Evolutionary conservation across 2,888 invertebrate species (phyloP), one percentile per base, ranked within the genome.

Genomic region (Ephialtes manifestator): DNA sequence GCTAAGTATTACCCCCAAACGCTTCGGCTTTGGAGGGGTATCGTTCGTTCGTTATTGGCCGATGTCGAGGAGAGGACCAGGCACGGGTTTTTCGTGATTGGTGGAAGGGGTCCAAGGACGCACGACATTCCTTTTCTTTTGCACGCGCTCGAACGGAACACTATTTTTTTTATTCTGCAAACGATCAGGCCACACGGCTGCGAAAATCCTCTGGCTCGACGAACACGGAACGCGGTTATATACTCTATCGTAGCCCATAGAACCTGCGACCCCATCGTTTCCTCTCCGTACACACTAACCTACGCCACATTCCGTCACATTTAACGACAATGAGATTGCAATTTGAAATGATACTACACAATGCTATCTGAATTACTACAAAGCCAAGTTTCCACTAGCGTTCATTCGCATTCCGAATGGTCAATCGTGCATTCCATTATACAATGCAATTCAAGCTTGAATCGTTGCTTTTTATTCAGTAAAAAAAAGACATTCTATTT

Each of bases 91-190:
- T 77, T 82, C 80, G 63, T 55, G 67, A 86, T 87, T 72, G 67
- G 77, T 77, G 53, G 81, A 84, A 83, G 81, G 79, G 81, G 74
- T 83, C 85, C 87, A 89, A 88, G 87, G 90, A 75, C 87, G 81
- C 67, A 78, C 58, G 67, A 65, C 79, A 85, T 86, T 87, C 86
- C 84, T 83, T 85, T 88, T 87, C 75, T 82, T 82, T 77, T 67
- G 48, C 35, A 79, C 71, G 74, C 67, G 63, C 43, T 10, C 68
- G 68, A 80, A 74, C 80, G 83, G 75, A 85, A 83, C 86, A 74
- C 83, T n/a, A 71, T 71, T 70, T 77, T 86, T 86, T 77, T 74
- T 48, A 18, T 75, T 28, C 60, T 20, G 4, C 15, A 76, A 53
- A 68, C 68, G 68, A 68, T 39, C 20, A 3, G 51, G 51, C 51